Conservation (phyloP, 92 coral and sea anemone genomes). For the Siderastrea radians region DNA sequence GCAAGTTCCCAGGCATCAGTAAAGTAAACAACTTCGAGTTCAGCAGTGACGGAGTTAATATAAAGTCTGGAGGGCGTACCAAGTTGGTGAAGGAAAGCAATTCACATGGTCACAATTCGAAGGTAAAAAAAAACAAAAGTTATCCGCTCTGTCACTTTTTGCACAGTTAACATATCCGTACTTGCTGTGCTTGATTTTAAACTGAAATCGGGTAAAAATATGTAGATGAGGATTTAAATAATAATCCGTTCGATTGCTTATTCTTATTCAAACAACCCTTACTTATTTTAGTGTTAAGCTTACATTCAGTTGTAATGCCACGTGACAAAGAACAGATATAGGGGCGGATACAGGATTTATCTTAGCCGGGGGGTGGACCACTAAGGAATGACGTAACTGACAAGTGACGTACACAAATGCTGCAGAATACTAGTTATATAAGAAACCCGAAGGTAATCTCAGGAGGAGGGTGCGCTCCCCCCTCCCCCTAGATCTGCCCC, state of each 20-base stretch:
- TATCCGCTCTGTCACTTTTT: not conserved
- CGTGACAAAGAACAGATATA: too few relatives aligned
- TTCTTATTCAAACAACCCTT: too few relatives aligned
- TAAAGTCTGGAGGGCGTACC: slow-evolving; percentile 23
- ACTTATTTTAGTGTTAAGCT: too few relatives aligned
- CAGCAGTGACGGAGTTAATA: slow-evolving; percentile 14
- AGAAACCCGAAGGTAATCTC: not conserved
- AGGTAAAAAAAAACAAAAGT: not conserved
- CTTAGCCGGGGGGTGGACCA: too few relatives aligned
- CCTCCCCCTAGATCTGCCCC: not conserved
- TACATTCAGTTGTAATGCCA: too few relatives aligned
- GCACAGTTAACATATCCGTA: not conserved
- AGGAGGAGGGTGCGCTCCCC: not conserved
- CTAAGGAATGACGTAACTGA: too few relatives aligned
- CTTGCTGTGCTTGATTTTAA: not conserved
- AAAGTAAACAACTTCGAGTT: not conserved
- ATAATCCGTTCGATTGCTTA: too few relatives aligned
- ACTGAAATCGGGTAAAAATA: not conserved
- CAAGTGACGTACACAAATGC: too few relatives aligned
- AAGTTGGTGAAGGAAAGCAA: slow-evolving; percentile 30
- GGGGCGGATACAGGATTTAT: too few relatives aligned
- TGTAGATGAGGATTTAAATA: too few relatives aligned
- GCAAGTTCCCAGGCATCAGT: not conserved
- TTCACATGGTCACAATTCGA: slow-evolving; percentile 15
- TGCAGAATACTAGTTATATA: too few relatives aligned